Evolutionary conservation across 2,888 invertebrate genomes (phyloP).

Genomic region (Vanessa cardui): DNA sequence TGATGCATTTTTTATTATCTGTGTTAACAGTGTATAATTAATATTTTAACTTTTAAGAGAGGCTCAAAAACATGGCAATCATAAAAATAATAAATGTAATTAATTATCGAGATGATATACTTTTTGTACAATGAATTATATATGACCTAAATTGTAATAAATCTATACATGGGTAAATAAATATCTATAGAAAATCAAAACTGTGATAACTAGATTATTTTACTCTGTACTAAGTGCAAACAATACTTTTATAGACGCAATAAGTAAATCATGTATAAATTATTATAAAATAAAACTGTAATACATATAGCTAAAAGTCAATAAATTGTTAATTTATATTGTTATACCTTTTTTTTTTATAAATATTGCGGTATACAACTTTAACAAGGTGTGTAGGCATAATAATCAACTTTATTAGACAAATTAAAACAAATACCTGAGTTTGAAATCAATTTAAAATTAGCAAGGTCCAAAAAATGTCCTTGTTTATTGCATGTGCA

Average conservation of each 20-base stretch:
- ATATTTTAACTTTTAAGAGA: background rate
- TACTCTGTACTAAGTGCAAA: background rate
- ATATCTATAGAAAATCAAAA: background rate
- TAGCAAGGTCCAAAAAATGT: too few relatives aligned
- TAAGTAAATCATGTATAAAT: too few relatives aligned
- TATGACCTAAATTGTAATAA: background rate
- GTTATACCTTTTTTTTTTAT: background rate
- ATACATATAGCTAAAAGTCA: background rate
- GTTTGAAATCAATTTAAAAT: too few relatives aligned
- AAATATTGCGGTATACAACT: background rate
- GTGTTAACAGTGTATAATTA: too few relatives aligned
- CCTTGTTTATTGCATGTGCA: too few relatives aligned
- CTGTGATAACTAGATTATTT: slow-evolving; percentile 6
- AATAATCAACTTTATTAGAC: too few relatives aligned
- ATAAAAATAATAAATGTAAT: too few relatives aligned
- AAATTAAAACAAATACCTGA: too few relatives aligned
- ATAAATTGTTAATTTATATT: slow-evolving; percentile 7
- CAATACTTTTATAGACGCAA: too few relatives aligned
- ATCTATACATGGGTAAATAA: background rate
- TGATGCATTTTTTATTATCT: background rate
- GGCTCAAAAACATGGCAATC: background rate
- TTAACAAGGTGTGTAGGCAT: too few relatives aligned
- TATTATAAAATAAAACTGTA: background rate
- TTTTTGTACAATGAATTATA: too few relatives aligned
- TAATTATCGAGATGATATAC: too few relatives aligned